These are phyloP conservation scores for Oryzias dopingdopingensis DNA, from an alignment of 2,797 vertebrate genomes.

Conservation along the genomic window DNA sequence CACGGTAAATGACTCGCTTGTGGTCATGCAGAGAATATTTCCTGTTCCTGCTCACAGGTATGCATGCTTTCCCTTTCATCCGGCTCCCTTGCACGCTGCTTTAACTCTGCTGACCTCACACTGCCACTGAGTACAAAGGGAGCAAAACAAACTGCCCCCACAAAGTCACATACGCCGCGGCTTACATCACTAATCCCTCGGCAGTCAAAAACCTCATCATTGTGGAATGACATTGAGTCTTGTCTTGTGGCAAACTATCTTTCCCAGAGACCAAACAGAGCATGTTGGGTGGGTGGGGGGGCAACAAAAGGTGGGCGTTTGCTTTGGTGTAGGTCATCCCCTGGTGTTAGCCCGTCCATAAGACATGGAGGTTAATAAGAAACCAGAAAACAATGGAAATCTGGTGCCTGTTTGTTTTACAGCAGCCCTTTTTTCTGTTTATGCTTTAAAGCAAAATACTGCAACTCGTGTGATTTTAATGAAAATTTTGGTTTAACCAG, in stretches of 20 bases:
- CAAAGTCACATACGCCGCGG: constrained; percentile 40
- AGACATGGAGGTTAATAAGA: constrained; percentile 3
- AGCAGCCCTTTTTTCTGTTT: constrained; percentile 10
- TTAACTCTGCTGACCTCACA: constrained; percentile 28
- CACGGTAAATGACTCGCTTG: too few species aligned
- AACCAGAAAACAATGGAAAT: constrained; percentile 16
- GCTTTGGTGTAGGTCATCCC: constrained; percentile 6
- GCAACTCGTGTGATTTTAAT: constrained; percentile 38
- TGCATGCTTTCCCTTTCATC: constrained; percentile 6
- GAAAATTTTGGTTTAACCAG: constrained; percentile 34
- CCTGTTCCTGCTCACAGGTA: constrained; percentile 6
- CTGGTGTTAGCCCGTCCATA: constrained; percentile 15
- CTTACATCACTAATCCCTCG: constrained; percentile 58
- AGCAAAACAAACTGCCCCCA: constrained; percentile 36
- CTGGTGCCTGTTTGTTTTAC: constrained; percentile 2
- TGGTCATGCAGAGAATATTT: constrained; percentile 12
- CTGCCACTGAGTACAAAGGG: constrained; percentile 32
- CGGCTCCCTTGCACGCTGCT: constrained; percentile 5
- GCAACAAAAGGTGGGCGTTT: constrained; percentile 19
- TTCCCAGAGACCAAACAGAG: constrained; percentile 21
- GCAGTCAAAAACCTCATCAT: constrained; percentile 49
- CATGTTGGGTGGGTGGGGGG: background rate
- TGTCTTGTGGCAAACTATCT: constrained; percentile 21
- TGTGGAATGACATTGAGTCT: constrained; percentile 40
- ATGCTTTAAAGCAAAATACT: constrained; percentile 31